Conservation (phyloP, 2,797 vertebrate genomes). For the Cirrhinus mrigala region DNA sequence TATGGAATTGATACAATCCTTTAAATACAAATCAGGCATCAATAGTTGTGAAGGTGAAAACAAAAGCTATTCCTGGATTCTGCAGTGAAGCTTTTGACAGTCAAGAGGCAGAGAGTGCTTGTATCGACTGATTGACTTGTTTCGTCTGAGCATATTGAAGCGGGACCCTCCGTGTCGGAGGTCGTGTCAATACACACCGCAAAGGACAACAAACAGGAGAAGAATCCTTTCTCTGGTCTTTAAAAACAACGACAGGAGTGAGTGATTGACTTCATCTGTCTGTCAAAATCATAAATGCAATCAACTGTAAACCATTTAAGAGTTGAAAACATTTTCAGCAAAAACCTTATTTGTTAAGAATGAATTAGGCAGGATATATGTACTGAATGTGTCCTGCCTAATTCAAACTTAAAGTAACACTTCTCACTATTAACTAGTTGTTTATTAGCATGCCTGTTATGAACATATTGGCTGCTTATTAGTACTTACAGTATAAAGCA, state of each 20-base stretch:
- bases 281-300: neutral
- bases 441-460: too few species aligned
- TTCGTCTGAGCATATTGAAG: conserved; percentile 69
- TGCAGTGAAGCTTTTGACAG: conserved; percentile 48
- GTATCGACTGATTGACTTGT: conserved; percentile 67
- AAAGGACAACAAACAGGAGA: neutral
- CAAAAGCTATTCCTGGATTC: conserved; percentile 23
- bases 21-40: neutral
- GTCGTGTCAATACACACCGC: conserved; percentile 66
- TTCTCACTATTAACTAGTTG: too few species aligned
- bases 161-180: conserved; percentile 61
- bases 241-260: neutral
- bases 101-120: conserved; percentile 56
- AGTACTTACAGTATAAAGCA: too few species aligned
- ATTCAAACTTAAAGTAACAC: neutral
- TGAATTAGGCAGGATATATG: neutral
- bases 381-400: neutral
- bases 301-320: neutral
- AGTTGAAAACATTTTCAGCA: neutral
- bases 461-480: too few species aligned
- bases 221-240: neutral
- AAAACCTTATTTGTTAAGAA: neutral
- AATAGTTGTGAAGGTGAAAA: neutral
- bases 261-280: neutral
- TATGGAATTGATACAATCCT: neutral